Percentiles rank a stretch among this genome's conserved stretches.
These are phyloP conservation scores for Macroglossus sobrinus DNA, from an alignment of 2,113 vertebrate species.

Conservation along the genomic window DNA sequence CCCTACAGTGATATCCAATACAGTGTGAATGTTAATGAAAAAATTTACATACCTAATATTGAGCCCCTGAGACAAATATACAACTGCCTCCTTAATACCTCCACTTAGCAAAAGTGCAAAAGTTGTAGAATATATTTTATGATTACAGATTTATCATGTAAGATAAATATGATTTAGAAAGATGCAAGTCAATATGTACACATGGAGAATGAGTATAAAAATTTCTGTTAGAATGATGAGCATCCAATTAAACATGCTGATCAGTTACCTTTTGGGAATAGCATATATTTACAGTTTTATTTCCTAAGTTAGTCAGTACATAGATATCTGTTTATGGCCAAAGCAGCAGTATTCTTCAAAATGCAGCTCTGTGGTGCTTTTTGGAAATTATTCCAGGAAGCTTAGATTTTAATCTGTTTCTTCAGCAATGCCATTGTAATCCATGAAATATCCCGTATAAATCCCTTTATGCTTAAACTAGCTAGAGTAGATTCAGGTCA, in stretches of 20 bases:
- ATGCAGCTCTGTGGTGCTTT: not conserved
- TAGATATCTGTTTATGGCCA: not conserved
- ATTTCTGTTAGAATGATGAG: not conserved
- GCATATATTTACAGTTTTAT: not conserved
- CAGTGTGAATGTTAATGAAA: not conserved
- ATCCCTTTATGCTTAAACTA: not conserved
- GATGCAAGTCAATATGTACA: not conserved
- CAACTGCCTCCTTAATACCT: not conserved
- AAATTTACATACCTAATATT: not conserved
- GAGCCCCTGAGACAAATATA: not conserved
- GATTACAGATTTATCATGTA: not conserved
- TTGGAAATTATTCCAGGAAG: not conserved
- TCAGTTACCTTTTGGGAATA: not conserved
- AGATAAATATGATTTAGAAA: not conserved
- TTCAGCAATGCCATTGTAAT: not conserved
- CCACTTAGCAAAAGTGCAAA: not conserved
- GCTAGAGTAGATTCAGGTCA: not conserved
- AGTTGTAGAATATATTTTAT: not conserved
- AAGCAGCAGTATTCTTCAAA: not conserved
- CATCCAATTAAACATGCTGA: not conserved
- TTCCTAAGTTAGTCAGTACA: not conserved
- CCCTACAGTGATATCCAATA: not conserved
- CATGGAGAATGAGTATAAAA: not conserved
- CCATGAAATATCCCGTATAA: not conserved
- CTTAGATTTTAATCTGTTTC: not conserved